Percentiles rank a stretch among this genome's conserved stretches.
These are phyloP conservation scores for Plutella xylostella DNA, from an alignment of 2,888 invertebrate genomes.

Conservation along the genomic window DNA sequence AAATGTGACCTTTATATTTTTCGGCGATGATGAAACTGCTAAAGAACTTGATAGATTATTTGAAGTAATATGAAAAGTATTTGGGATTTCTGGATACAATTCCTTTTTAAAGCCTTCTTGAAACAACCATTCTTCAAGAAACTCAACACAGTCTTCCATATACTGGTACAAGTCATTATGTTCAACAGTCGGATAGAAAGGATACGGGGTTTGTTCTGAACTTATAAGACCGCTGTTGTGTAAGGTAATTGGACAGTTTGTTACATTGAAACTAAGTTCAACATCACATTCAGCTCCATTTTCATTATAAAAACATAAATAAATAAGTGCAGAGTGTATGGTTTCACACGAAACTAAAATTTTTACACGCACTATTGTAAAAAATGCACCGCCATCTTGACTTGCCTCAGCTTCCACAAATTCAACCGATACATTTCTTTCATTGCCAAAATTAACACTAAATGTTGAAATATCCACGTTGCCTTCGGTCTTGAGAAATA, in stretches of 20 bases:
- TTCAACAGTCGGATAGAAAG: constrained; percentile 41
- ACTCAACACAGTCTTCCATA: constrained; percentile 35
- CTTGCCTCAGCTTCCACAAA: constrained; percentile 26
- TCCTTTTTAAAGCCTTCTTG: constrained; percentile 60
- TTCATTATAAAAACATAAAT: constrained; percentile 35
- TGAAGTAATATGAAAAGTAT: constrained; percentile 51
- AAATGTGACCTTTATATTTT: constrained; percentile 51
- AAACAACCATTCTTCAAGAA: constrained; percentile 60
- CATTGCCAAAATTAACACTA: constrained; percentile 34
- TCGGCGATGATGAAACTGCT: constrained; percentile 37
- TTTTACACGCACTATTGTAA: constrained; percentile 35
- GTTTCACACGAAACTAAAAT: constrained; percentile 28
- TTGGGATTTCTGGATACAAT: constrained; percentile 52
- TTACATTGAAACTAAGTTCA: constrained; percentile 45
- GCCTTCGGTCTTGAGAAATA: constrained; percentile 36
- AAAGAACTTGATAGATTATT: constrained; percentile 40
- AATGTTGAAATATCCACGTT: constrained; percentile 31
- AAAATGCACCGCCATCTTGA: constrained; percentile 19
- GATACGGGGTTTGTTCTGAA: constrained; percentile 42
- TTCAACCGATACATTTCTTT: constrained; percentile 28
- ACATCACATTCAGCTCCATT: constrained; percentile 45
- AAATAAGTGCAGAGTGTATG: constrained; percentile 28
- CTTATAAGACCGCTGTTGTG: constrained; percentile 32
- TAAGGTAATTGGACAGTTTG: constrained; percentile 47
- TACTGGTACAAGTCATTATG: constrained; percentile 39